These are phyloP conservation scores for Scylla paramamosain DNA, from an alignment of 1,140 invertebrate genomes.

Conservation along the genomic window DNA sequence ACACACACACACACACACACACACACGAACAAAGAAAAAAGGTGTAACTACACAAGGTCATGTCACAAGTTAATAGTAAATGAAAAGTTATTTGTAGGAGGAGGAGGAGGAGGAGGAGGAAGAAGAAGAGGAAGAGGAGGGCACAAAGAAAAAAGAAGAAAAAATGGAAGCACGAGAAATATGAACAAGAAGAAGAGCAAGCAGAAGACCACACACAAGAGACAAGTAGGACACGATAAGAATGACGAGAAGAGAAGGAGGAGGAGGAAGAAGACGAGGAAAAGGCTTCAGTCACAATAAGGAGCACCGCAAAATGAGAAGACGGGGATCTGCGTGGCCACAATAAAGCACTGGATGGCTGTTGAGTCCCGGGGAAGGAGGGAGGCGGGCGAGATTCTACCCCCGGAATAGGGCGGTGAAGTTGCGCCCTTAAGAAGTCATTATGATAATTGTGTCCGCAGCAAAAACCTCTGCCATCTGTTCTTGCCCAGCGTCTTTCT, in stretches of 20 bases:
- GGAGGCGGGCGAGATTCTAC: too few species aligned
- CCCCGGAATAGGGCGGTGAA: too few species aligned
- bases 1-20: neutral
- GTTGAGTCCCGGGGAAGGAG: neutral
- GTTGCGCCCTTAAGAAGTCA: neutral
- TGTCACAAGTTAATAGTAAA: too few species aligned
- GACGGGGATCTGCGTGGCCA: neutral
- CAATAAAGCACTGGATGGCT: neutral
- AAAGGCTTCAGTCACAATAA: neutral
- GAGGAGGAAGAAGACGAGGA: neutral
- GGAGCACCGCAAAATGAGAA: neutral
- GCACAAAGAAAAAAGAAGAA: too few species aligned
- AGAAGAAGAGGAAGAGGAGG: too few species aligned
- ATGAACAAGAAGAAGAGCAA: too few species aligned
- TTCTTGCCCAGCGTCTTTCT: slow-evolving; percentile 7
- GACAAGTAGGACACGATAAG: too few species aligned
- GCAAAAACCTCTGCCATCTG: neutral
- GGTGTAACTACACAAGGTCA: too few species aligned
- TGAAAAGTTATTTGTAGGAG: too few species aligned
- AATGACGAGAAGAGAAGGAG: neutral
- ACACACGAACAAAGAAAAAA: neutral
- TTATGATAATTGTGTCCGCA: neutral
- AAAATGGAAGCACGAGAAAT: too few species aligned
- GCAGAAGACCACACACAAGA: too few species aligned
- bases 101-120: too few species aligned